phyloP scores from a whole-genome alignment of 1,140 invertebrate species.

The Hyles vespertilio region DNA sequence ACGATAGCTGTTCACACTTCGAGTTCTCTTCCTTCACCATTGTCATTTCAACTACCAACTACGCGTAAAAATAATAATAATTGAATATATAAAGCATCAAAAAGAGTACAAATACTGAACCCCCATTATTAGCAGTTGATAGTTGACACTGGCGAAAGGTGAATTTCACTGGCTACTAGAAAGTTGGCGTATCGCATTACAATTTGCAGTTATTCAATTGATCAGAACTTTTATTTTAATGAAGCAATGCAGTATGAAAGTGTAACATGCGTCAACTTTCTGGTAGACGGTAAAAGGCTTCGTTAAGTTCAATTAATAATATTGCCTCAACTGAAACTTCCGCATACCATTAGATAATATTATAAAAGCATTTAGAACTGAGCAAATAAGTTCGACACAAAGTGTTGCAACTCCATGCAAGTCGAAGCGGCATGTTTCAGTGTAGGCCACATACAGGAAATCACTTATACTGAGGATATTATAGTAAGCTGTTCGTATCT shows the following conservation, averaged over 20 bases:
- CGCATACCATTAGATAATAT: conserved; percentile 28
- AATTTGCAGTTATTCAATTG: background rate
- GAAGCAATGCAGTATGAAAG: background rate
- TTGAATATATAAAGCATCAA: conserved; percentile 45
- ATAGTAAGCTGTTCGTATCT: conserved; percentile 74
- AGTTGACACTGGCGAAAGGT: conserved; percentile 62
- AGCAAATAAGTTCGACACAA: conserved; percentile 17
- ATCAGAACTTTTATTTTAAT: background rate
- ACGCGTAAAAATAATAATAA: conserved; percentile 45
- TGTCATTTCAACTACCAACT: conserved; percentile 71
- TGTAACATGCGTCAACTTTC: conserved; percentile 43
- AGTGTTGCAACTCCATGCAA: conserved; percentile 30
- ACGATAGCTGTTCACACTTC: conserved; percentile 32
- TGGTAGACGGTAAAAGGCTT: conserved; percentile 53
- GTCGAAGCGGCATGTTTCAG: conserved; percentile 51
- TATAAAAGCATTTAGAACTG: conserved; percentile 25
- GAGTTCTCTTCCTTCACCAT: conserved; percentile 59
- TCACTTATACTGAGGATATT: conserved; percentile 73
- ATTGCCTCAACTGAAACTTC: conserved; percentile 60
- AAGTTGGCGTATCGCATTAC: conserved; percentile 37
- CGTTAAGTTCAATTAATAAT: conserved; percentile 44
- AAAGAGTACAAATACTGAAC: conserved; percentile 45
- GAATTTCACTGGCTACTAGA: conserved; percentile 43
- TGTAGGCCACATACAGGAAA: conserved; percentile 59
- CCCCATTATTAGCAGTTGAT: conserved; percentile 67